phyloP scores from a whole-genome alignment of 2,113 vertebrate species.

The Actinemys pallida region DNA sequence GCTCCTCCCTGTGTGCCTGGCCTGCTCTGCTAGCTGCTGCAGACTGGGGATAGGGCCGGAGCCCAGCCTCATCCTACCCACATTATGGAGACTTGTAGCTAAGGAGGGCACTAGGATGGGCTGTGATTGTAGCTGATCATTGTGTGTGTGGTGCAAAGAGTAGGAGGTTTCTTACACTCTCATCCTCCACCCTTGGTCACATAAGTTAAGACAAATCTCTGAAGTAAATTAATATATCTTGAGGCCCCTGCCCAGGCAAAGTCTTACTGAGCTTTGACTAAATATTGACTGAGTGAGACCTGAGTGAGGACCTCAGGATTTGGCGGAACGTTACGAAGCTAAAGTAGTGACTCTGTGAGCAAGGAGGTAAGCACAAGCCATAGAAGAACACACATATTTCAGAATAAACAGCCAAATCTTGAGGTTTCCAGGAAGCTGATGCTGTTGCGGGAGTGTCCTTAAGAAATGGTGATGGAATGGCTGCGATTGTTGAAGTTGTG shows the following conservation, averaged over 20 bases:
- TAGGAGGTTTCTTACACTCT: neutral
- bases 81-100: neutral
- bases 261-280: neutral
- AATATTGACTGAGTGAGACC: neutral
- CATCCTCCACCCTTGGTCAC: neutral
- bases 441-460: too few species aligned
- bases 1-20: neutral
- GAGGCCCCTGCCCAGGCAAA: neutral
- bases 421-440: neutral
- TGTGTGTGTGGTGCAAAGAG: neutral
- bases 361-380: neutral
- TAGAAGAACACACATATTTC: neutral
- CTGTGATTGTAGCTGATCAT: too few species aligned
- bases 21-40: neutral
- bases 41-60: neutral
- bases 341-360: neutral
- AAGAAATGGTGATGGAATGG: too few species aligned
- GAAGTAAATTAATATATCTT: neutral
- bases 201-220: rapidly evolving
- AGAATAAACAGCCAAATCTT: neutral
- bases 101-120: too few species aligned
- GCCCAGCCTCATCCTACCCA: neutral
- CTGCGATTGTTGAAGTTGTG: too few species aligned
- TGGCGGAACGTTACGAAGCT: neutral
- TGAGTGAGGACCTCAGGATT: neutral